A percentile compares a stretch with the other conserved stretches of the same genome.
Conservation (phyloP, 2,113 vertebrate species). For the Spizaetus ornatus region DNA sequence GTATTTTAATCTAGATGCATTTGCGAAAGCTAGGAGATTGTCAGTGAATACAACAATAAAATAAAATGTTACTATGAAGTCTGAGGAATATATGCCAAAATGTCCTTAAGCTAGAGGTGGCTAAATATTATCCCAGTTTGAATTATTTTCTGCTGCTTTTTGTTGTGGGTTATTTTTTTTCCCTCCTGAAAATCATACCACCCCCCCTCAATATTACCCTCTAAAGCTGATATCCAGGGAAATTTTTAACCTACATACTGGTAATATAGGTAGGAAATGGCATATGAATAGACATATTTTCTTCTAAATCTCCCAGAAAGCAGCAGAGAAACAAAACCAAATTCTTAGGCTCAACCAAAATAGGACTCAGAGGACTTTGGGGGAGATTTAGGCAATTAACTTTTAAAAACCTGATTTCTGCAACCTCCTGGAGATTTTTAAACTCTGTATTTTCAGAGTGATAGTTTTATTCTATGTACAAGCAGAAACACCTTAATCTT, state of each 20-base stretch:
- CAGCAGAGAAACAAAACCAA: not conserved
- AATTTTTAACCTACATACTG: not conserved
- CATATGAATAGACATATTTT: not conserved
- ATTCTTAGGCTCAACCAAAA: not conserved
- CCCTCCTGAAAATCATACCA: not conserved
- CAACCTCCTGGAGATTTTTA: not conserved
- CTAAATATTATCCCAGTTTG: not conserved
- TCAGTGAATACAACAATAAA: not conserved
- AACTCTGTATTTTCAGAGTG: not conserved
- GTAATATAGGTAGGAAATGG: not conserved
- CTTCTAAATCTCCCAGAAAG: not conserved
- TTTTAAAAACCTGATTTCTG: not conserved
- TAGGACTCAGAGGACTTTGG: not conserved
- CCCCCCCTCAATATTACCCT: fast-evolving
- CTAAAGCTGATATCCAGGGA: not conserved
- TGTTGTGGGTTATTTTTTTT: not conserved
- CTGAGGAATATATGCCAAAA: not conserved
- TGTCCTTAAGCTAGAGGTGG: not conserved
- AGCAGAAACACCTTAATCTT: not conserved
- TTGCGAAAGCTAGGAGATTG: not conserved
- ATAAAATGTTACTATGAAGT: not conserved
- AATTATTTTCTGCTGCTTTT: not conserved
- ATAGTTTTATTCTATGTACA: not conserved
- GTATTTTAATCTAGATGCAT: not conserved
- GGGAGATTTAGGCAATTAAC: not conserved